Conservation (phyloP, 2,113 vertebrate genomes). For the Chloropsis cyanopogon region DNA sequence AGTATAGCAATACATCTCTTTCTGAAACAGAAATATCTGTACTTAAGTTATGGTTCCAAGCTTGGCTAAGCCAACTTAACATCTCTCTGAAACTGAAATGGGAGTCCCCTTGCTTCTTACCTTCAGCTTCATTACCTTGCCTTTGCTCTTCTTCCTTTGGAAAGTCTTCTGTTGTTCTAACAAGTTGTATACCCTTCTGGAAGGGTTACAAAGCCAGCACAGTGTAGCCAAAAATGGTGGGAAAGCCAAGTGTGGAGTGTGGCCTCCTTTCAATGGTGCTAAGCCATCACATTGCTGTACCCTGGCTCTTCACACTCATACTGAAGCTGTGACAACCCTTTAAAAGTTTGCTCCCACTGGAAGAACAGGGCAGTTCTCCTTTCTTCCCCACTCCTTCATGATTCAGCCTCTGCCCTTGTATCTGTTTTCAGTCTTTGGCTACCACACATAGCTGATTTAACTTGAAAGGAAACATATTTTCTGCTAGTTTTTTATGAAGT, state of each 20-base stretch:
- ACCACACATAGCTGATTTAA: neutral
- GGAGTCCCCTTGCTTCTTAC: neutral
- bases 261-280: neutral
- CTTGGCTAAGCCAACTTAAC: neutral
- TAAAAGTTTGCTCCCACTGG: neutral
- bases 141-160: neutral
- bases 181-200: neutral
- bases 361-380: neutral
- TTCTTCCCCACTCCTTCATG: neutral
- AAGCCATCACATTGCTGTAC: neutral
- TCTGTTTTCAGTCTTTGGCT: neutral
- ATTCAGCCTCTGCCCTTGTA: neutral
- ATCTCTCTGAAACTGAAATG: neutral
- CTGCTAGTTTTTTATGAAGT: neutral
- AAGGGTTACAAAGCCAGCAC: neutral
- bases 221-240: neutral
- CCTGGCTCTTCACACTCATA: neutral
- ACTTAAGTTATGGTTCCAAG: neutral
- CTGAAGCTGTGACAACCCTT: neutral
- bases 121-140: neutral
- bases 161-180: neutral
- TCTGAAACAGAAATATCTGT: neutral
- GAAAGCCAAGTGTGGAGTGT: neutral
- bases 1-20: neutral
- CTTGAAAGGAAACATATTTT: neutral